Percentiles rank a stretch among this genome's conserved stretches.
These are phyloP conservation scores for Forbesichthys papilliferus DNA, from an alignment of 2,113 vertebrate species.

Conservation along the genomic window DNA sequence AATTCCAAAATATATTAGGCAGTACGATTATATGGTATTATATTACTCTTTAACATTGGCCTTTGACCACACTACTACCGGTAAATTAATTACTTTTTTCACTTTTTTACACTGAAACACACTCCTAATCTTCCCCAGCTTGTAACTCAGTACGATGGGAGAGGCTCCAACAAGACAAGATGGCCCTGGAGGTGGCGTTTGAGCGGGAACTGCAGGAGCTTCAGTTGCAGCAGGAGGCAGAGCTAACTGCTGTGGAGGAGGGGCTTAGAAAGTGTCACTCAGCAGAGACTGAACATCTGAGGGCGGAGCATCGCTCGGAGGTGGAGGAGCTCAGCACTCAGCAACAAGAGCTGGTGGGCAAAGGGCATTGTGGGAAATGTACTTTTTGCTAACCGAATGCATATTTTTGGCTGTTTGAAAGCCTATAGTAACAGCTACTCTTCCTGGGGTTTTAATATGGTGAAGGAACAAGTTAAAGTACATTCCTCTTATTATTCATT, in stretches of 20 bases:
- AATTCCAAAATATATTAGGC: no score
- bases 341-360: conserved; percentile 77
- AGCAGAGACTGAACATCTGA: conserved; percentile 75
- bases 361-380: conserved; percentile 12
- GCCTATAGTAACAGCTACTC: neutral
- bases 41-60: no score
- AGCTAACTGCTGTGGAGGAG: conserved; percentile 82
- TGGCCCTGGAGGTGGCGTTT: conserved; percentile 83
- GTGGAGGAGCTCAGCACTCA: conserved; percentile 80
- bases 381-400: neutral
- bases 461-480: no score
- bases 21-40: no score
- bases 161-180: conserved; percentile 86
- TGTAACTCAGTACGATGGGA: conserved; percentile 79
- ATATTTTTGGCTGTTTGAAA: no score
- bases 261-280: conserved; percentile 80
- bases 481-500: no score
- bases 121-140: conserved; percentile 62
- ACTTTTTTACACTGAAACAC: neutral
- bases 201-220: conserved; percentile 82
- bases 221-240: conserved; percentile 82
- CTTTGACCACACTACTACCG: neutral
- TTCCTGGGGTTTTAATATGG: neutral
- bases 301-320: conserved; percentile 84
- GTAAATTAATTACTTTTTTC: neutral